These are phyloP conservation scores for Lochmaea capreae DNA, from an alignment of 2,888 invertebrate species.

Conservation along the genomic window DNA sequence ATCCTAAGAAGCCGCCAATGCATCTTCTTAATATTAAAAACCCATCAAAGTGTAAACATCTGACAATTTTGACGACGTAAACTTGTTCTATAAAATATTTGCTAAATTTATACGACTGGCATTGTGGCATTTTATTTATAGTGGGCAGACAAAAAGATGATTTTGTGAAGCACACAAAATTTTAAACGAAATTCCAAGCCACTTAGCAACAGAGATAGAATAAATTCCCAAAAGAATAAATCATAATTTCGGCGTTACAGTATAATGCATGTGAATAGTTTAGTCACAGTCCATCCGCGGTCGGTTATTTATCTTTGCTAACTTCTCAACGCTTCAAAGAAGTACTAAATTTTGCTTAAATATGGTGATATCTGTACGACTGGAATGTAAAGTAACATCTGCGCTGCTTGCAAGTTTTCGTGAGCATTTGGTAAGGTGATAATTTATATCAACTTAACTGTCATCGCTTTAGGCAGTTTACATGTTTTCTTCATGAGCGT, in stretches of 20 bases:
- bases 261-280: constrained; percentile 18
- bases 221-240: background rate
- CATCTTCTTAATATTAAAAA: too few species aligned
- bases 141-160: background rate
- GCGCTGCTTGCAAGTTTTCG: constrained; percentile 41
- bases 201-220: background rate
- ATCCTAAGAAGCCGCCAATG: too few species aligned
- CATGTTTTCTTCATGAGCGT: constrained; percentile 44
- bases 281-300: constrained; percentile 17
- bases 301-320: constrained; percentile 32
- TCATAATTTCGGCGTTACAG: constrained; percentile 19
- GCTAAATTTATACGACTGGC: too few species aligned
- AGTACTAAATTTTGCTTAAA: constrained; percentile 39
- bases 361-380: constrained; percentile 38
- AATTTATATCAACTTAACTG: constrained; percentile 47
- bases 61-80: too few species aligned
- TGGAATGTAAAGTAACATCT: constrained; percentile 43
- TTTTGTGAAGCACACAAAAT: background rate
- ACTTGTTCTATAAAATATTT: too few species aligned
- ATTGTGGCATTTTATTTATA: too few species aligned
- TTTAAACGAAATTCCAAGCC: background rate
- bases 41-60: too few species aligned
- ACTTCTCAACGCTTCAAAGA: constrained; percentile 33
- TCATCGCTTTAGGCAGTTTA: constrained; percentile 44
- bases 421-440: constrained; percentile 45